Conservation (phyloP, 2,888 invertebrate species). For the Synanthedon myopaeformis region DNA sequence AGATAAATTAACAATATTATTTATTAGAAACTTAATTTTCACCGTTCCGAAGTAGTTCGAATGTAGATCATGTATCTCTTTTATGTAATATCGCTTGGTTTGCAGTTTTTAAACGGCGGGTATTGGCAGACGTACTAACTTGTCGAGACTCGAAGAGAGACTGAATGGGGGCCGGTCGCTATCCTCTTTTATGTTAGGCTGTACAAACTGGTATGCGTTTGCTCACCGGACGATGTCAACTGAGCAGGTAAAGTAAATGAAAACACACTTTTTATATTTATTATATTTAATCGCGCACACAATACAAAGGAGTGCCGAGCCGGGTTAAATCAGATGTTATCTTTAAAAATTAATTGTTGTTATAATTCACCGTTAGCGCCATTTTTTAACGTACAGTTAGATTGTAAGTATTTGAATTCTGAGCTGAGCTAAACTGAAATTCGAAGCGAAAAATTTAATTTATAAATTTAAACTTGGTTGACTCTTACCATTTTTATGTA, state of each 20-base stretch:
- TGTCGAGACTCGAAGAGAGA: slow-evolving; percentile 35
- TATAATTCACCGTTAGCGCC: slow-evolving; percentile 16
- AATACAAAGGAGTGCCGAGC: slow-evolving; percentile 14
- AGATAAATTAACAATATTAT: too few species aligned
- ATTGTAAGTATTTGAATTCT: not conserved
- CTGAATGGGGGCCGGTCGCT: slow-evolving; percentile 52
- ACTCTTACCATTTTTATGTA: too few species aligned
- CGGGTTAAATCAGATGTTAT: slow-evolving; percentile 24
- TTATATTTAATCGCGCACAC: slow-evolving; percentile 25
- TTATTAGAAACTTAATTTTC: too few species aligned
- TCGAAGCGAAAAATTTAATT: too few species aligned
- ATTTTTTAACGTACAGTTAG: slow-evolving; percentile 16
- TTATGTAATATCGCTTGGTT: too few species aligned
- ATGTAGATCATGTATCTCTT: not conserved
- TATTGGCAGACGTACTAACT: slow-evolving; percentile 22
- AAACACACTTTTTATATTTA: slow-evolving; percentile 16
- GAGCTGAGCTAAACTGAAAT: too few species aligned
- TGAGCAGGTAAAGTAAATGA: slow-evolving; percentile 27
- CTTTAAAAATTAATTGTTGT: slow-evolving; percentile 21
- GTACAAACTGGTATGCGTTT: slow-evolving; percentile 52
- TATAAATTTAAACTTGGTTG: too few species aligned
- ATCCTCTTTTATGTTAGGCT: slow-evolving; percentile 60
- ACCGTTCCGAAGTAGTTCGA: not conserved
- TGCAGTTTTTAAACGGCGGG: not conserved
- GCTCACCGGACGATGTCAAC: slow-evolving; percentile 31